Base-by-base conservation (phyloP, 2,797 vertebrate genomes). In the Tokudaia tokunoshimensis region DNA sequence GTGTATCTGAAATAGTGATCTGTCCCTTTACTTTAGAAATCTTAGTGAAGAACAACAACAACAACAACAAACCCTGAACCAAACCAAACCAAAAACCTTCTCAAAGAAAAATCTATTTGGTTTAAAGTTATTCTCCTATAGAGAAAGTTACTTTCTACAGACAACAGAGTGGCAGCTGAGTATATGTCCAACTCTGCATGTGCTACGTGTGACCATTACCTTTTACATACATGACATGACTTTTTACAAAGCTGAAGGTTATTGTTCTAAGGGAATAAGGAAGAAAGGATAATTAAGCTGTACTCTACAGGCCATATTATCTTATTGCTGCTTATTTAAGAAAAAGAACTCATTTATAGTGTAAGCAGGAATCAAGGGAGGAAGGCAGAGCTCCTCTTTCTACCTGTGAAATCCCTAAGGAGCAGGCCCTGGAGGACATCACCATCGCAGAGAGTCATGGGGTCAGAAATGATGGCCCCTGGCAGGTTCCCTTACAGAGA, bases 291-390 rank as follows among this genome's bases (percentile, higher is more conserved):
- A 22, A 92, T 41, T 41, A 82, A 75, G 3, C 41, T 83, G 0
- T 89, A 13, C 3, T 83, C 52, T 87, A 24, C 26, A 95, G 79
- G 80, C 78, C 34, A 55, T 19, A 55, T 37, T 47, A 29, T 72
- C 78, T 94, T 91, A 59, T 20, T 79, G 55, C 9, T 85, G 75
- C 61, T 79, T 67, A 78, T 89, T 59, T 91, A 93, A 95, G 93
- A 70, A 34, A 34, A 70, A 70, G 34, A 63, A n/a, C 26, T 65
- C 59, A 88, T 72, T 95, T 90, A 37, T 37, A 84, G 26, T 90
- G 24, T 79, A 78, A 9, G 31, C 22, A 50, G 72, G 75, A 81
- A 78, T 37, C 59, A 86, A 92, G 44, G n/a, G 90, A 85, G 50
- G 59, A 82, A 96, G 55, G 22, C n/a, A 83, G 4, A 2, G 8